Evolutionary conservation across 1,140 invertebrate species (phyloP).

Genomic region (Leptinotarsa texana): DNA sequence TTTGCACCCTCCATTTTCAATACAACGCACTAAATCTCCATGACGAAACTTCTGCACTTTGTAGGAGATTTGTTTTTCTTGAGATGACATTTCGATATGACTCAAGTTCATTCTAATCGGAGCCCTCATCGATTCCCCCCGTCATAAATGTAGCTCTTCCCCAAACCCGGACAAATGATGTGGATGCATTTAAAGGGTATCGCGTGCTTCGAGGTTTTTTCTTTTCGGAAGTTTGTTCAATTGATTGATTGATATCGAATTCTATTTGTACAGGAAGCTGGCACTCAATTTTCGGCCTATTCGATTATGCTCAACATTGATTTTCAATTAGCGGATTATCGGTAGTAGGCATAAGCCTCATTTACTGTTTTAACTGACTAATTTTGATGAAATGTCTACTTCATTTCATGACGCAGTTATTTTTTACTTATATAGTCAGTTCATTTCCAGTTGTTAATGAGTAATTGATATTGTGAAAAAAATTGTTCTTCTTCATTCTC

Average conservation of each 20-base stretch:
- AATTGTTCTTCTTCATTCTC: too few relatives aligned
- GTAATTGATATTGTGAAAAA: too few relatives aligned
- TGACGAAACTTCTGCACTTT: constrained; percentile 26
- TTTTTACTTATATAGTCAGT: too few relatives aligned
- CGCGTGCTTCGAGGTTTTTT: neutral
- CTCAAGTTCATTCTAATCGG: constrained; percentile 34
- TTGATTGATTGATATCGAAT: constrained; percentile 14
- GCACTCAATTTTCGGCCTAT: neutral
- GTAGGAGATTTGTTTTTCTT: constrained; percentile 44
- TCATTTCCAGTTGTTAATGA: too few relatives aligned
- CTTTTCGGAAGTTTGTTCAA: constrained; percentile 16
- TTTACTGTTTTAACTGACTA: neutral
- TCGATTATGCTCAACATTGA: constrained; percentile 1
- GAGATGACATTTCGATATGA: constrained; percentile 48
- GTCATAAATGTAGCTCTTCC: neutral
- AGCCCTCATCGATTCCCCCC: constrained; percentile 28
- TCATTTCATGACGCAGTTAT: too few relatives aligned
- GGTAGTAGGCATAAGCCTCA: constrained; percentile 1
- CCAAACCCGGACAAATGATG: constrained; percentile 12
- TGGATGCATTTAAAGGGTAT: constrained; percentile 25
- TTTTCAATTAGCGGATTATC: constrained; percentile 18
- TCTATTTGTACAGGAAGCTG: constrained; percentile 5
- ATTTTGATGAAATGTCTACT: too few relatives aligned
- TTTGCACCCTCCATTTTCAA: constrained; percentile 9
- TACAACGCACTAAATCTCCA: constrained; percentile 19